Evolutionary conservation across 2,888 invertebrate genomes (phyloP), one percentile per base, ranked within the genome.

Genomic region (Onchidella celtica): DNA sequence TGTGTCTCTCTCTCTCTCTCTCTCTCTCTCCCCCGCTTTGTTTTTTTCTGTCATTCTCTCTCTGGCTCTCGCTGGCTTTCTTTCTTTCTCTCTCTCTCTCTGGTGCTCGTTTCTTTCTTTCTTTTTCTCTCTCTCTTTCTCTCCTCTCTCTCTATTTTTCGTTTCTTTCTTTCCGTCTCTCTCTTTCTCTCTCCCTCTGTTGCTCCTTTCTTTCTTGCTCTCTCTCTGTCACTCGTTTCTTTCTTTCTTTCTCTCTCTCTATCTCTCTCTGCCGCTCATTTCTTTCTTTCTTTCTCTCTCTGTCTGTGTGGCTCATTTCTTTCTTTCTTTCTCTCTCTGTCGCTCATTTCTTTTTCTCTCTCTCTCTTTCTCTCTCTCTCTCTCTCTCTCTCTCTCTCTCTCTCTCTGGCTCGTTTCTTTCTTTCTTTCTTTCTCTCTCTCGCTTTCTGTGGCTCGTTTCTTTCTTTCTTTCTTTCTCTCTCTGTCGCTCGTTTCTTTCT

Each of bases 331-430:
- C 32, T 57, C 29, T n/a, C n/a, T 17, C 21, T 70, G n/a, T n/a
- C n/a, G n/a, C n/a, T n/a, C n/a, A n/a, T n/a, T n/a, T n/a, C n/a
- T n/a, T n/a, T n/a, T n/a, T n/a, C n/a, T 9, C n/a, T 47, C 40
- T 70, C 47, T 70, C 70, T 24, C 55, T n/a, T 34, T 68, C 47
- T 69, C 69, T 68, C 47, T 55, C 68, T 78, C 38, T 59, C 59
- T 24, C 36, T n/a, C 24, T 17, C 11, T 24, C 55, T 68, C 34
- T 27, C 3, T 24, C 9, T 59, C 68, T 34, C 24, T 34, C 34
- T 32, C 32, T 55, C 66, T 6, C 36, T 36, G 6, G 36, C 69
- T 57, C 29, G 11, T 6, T 34, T 0, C 1, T 17, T 34, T 21
- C 66, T 11, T 1, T 32, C 36, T 59, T 21, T 63, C 70, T 40